Percentiles rank a stretch among this genome's conserved stretches.
These are phyloP conservation scores for Hirtodrosophila alboralis DNA, from an alignment of 2,888 invertebrate species.

Conservation along the genomic window DNA sequence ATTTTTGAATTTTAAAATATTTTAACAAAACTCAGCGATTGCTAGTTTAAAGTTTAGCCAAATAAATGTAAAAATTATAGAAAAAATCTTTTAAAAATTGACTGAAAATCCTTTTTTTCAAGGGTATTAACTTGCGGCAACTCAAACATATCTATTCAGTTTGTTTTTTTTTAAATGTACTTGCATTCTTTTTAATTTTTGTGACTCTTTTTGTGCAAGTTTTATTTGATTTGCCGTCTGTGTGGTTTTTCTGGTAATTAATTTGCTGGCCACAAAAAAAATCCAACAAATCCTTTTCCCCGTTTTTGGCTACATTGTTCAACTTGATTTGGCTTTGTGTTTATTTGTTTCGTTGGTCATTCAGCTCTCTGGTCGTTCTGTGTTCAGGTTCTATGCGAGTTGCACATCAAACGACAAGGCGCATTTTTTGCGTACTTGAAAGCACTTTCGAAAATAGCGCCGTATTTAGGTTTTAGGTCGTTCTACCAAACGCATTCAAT, in stretches of 20 bases:
- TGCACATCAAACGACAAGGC: constrained; percentile 64
- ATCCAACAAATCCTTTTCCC: constrained; percentile 48
- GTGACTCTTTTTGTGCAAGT: constrained; percentile 46
- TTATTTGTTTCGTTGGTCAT: constrained; percentile 51
- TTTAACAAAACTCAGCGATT: too few species aligned
- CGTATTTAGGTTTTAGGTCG: constrained; percentile 77
- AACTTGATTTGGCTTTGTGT: constrained; percentile 44
- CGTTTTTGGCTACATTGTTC: constrained; percentile 48
- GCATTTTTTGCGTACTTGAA: constrained; percentile 64
- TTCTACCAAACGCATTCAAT: constrained; percentile 64
- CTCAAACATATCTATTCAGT: too few species aligned
- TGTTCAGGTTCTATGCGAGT: constrained; percentile 26
- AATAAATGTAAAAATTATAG: too few species aligned
- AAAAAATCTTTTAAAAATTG: too few species aligned
- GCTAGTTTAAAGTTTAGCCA: too few species aligned
- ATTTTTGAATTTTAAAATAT: too few species aligned
- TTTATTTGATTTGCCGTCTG: constrained; percentile 30
- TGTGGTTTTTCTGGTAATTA: constrained; percentile 43
- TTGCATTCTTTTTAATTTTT: constrained; percentile 36
- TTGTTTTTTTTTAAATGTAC: too few species aligned
- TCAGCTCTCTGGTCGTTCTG: constrained; percentile 9
- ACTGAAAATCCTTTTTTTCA: too few species aligned
- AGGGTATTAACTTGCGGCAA: too few species aligned
- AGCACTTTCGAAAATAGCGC: constrained; percentile 69
- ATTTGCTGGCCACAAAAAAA: constrained; percentile 53